Evolutionary conservation across 2,888 invertebrate species (phyloP).

Genomic region (Ganaspis brasiliensis): DNA sequence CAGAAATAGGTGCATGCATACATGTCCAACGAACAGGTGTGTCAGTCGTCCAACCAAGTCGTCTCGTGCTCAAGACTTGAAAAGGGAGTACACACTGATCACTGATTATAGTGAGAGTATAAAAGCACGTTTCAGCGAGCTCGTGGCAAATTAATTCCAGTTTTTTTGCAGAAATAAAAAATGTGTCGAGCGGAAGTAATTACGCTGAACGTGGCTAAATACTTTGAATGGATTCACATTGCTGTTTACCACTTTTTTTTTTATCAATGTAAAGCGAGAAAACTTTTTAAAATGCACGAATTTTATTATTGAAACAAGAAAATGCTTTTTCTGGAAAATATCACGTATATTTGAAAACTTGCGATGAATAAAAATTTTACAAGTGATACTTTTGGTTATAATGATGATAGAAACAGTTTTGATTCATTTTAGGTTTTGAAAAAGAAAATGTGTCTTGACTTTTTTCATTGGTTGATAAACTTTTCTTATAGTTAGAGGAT

Average conservation of each 20-base stretch:
- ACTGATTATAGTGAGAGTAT: conserved; percentile 20
- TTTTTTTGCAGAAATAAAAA: conserved; percentile 18
- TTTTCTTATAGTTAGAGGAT: too few species aligned
- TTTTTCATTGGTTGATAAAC: too few species aligned
- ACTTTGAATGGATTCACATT: conserved; percentile 20
- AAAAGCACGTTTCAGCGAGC: conserved; percentile 20
- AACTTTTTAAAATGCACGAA: background rate
- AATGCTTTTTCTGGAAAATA: background rate
- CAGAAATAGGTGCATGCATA: conserved; percentile 13
- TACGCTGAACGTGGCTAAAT: conserved; percentile 18
- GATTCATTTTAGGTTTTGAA: too few species aligned
- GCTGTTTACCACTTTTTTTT: conserved; percentile 9
- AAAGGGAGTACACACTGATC: conserved; percentile 18
- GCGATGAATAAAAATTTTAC: too few species aligned
- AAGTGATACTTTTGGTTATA: too few species aligned
- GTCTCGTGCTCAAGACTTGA: conserved; percentile 15
- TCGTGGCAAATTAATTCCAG: conserved; percentile 20
- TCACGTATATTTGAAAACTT: too few species aligned
- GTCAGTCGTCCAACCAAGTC: conserved; percentile 21
- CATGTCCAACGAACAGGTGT: conserved; percentile 8
- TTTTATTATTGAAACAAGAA: background rate
- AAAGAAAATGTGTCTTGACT: too few species aligned
- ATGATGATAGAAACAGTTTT: too few species aligned
- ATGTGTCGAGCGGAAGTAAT: conserved; percentile 20
- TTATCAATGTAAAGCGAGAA: background rate